A percentile compares a stretch with the other conserved stretches of the same genome.
Evolutionary conservation across 92 coral and sea anemone genomes (phyloP).

Genomic region (Parazoanthus darwini): DNA sequence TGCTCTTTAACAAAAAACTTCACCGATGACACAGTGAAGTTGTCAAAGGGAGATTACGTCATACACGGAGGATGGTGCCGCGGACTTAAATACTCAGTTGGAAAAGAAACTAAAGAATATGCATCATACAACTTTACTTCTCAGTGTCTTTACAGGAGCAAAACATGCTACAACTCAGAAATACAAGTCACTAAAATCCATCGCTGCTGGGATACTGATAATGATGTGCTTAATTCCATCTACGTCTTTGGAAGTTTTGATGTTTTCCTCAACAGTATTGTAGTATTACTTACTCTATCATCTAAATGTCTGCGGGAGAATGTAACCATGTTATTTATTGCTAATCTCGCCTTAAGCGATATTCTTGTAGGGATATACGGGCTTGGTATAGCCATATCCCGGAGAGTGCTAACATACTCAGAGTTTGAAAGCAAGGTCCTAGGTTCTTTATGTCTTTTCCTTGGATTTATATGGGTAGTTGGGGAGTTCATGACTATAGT

Average conservation of each 20-base stretch:
- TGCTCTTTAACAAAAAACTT: conserved; percentile 55
- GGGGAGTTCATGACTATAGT: conserved; percentile 58
- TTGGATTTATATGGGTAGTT: conserved; percentile 72
- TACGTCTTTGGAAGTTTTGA: conserved; percentile 29
- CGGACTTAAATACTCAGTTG: conserved; percentile 20
- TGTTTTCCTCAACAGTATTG: conserved; percentile 8
- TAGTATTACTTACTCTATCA: conserved; percentile 14
- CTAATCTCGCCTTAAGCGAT: conserved; percentile 23
- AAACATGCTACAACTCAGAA: conserved; percentile 13
- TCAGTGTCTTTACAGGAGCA: background rate
- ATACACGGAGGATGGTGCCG: conserved; percentile 36
- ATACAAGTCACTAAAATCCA: conserved; percentile 18
- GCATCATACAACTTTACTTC: conserved; percentile 14
- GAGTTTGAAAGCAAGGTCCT: conserved; percentile 29
- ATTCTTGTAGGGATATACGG: conserved; percentile 29
- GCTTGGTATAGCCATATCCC: conserved; percentile 19
- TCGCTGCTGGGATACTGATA: conserved; percentile 39
- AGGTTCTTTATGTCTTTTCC: conserved; percentile 43
- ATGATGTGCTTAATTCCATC: conserved; percentile 23
- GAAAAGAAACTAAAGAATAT: background rate
- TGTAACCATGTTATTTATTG: conserved; percentile 32
- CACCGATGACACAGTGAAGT: background rate
- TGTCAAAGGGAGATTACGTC: conserved; percentile 1
- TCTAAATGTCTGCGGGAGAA: conserved; percentile 16
- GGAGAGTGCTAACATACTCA: conserved; percentile 44